A percentile compares a stretch with the other conserved stretches of the same genome.
These are phyloP conservation scores for Lethenteron camtschaticum DNA, from an alignment of 2,113 vertebrate genomes.

Conservation along the genomic window DNA sequence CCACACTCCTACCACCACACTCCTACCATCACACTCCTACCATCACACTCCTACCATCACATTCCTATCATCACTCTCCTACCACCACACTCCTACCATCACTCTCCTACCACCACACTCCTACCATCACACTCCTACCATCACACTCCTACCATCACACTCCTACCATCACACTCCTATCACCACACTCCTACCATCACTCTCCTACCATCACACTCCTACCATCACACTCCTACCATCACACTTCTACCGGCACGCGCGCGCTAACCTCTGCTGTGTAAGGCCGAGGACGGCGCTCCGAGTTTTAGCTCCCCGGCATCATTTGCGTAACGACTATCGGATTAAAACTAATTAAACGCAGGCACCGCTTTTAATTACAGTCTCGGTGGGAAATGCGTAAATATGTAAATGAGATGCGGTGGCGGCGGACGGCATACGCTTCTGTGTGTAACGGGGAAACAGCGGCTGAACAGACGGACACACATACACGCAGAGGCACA, in stretches of 20 bases:
- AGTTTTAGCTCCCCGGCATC: too few species aligned
- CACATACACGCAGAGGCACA: too few species aligned
- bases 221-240: neutral
- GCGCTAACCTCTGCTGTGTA: too few species aligned
- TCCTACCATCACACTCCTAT: neutral
- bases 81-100: neutral
- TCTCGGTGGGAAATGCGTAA: constrained; percentile 5
- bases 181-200: neutral
- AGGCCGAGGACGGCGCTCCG: too few species aligned
- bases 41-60: neutral
- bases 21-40: neutral
- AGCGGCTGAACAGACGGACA: too few species aligned
- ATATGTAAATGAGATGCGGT: neutral
- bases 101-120: neutral
- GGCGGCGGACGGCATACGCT: neutral
- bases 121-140: neutral
- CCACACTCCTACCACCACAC: neutral
- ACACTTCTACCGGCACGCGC: neutral
- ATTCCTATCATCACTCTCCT: neutral
- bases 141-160: neutral
- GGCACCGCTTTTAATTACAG: neutral
- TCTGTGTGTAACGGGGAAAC: neutral
- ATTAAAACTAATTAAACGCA: constrained; percentile 4
- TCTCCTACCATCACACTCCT: neutral
- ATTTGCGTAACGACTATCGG: neutral